phyloP scores from a whole-genome alignment of 2,888 invertebrate species.

The Druceiella hillmani region DNA sequence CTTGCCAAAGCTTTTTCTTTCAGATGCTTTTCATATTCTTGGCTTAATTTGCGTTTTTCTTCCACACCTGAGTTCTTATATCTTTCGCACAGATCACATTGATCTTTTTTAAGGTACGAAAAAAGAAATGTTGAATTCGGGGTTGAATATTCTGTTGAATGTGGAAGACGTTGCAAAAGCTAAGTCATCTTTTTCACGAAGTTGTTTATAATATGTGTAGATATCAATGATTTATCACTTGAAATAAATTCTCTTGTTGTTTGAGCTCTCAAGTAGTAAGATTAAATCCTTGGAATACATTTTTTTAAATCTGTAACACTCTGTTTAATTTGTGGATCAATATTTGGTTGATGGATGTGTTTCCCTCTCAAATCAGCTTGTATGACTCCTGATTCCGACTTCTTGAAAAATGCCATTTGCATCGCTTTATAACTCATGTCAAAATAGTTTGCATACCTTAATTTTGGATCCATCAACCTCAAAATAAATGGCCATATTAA shows the following conservation, averaged over 20 bases:
- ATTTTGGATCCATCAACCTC: slow-evolving; percentile 10
- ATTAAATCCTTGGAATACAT: slow-evolving; percentile 17
- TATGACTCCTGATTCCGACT: slow-evolving; percentile 3
- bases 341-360: slow-evolving; percentile 1
- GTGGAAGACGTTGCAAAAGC: slow-evolving; percentile 16
- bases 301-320: slow-evolving; percentile 10
- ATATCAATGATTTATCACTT: background rate
- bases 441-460: no score
- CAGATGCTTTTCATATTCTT: slow-evolving; percentile 9
- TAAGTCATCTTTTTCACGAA: slow-evolving; percentile 15
- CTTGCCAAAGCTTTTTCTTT: slow-evolving; percentile 9
- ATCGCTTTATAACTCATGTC: slow-evolving; percentile 5
- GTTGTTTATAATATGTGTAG: slow-evolving; percentile 18
- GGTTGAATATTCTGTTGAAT: slow-evolving; percentile 24
- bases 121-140: slow-evolving; percentile 24
- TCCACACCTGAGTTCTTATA: slow-evolving; percentile 12
- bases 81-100: slow-evolving; percentile 22
- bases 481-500: slow-evolving; percentile 17
- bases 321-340: slow-evolving; percentile 9
- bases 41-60: slow-evolving; percentile 12
- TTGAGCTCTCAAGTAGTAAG: slow-evolving; percentile 20
- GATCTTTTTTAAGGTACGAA: slow-evolving; percentile 24
- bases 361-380: slow-evolving; percentile 7
- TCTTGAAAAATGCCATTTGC: slow-evolving; percentile 6
- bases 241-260: slow-evolving; percentile 9